Conservation (phyloP, 2,888 invertebrate genomes). For the Carpatolechia fugitivella region DNA sequence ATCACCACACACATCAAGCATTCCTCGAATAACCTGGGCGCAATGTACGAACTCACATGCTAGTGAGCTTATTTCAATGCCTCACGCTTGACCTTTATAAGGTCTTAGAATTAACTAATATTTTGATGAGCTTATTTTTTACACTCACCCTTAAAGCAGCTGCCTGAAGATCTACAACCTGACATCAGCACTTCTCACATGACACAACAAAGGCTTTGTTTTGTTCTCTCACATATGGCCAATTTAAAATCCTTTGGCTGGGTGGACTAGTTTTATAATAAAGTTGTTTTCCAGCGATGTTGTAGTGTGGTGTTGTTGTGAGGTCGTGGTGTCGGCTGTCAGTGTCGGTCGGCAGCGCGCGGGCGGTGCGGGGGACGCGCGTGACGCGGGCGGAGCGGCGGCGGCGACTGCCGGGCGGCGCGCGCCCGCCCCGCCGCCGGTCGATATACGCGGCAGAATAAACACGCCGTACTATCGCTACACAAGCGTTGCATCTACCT, state of each 20-base stretch:
- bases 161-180: conserved; percentile 52
- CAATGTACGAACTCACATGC: not conserved
- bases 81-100: not conserved
- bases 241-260: conserved; percentile 1
- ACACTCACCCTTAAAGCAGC: conserved; percentile 61
- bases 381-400: conserved; percentile 42
- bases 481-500: conserved; percentile 10
- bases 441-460: conserved; percentile 77
- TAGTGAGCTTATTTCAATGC: conserved; percentile 4
- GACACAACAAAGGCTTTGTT: conserved; percentile 45
- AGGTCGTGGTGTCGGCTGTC: conserved; percentile 32
- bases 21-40: conserved; percentile 25
- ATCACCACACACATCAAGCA: conserved; percentile 28
- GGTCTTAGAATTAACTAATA: not conserved
- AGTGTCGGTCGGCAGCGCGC: conserved; percentile 57
- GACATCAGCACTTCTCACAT: conserved; percentile 52
- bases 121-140: conserved; percentile 23
- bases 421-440: conserved; percentile 46
- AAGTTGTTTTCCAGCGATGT: not conserved
- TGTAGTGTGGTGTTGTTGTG: conserved; percentile 3
- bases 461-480: conserved; percentile 66
- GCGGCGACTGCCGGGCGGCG: conserved; percentile 41
- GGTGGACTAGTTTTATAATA: not conserved
- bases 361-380: conserved; percentile 40
- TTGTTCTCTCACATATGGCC: conserved; percentile 29